A percentile compares a stretch with the other conserved stretches of the same genome.
Evolutionary conservation across 35 echinoderm and acorn worm species (phyloP).

Genomic region (Stichopus chloronotus): DNA sequence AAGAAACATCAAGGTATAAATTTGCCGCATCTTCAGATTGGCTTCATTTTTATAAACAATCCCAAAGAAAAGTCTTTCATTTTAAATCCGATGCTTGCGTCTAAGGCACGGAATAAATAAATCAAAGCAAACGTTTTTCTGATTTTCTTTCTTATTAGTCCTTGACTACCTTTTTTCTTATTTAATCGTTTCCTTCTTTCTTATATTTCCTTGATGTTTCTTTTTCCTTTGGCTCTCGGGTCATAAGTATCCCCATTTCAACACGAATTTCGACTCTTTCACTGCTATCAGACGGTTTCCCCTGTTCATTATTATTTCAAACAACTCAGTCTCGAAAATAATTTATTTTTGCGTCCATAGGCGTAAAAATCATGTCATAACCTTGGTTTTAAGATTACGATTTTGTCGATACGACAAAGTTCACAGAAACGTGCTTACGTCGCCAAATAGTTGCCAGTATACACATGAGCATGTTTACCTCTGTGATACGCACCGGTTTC

Average conservation of each 20-base stretch:
- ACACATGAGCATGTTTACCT: too few species aligned
- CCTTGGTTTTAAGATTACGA: background rate
- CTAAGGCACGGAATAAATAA: background rate
- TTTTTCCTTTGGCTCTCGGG: background rate
- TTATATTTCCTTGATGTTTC: background rate
- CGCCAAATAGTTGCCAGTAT: background rate
- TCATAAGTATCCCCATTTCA: background rate
- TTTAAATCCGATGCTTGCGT: too few species aligned
- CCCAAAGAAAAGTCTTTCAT: too few species aligned
- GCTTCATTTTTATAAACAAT: too few species aligned
- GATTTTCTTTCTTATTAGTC: background rate
- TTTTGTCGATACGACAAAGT: background rate
- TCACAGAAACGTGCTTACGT: background rate
- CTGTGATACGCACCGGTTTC: too few species aligned
- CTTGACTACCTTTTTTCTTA: background rate
- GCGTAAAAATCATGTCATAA: background rate
- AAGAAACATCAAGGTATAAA: too few species aligned
- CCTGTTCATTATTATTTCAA: background rate
- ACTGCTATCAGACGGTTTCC: too few species aligned
- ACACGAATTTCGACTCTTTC: too few species aligned
- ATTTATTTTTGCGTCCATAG: background rate
- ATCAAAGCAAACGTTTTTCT: background rate
- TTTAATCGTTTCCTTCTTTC: background rate
- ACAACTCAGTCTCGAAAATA: background rate
- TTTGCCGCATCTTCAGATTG: too few species aligned